Evolutionary conservation across 2,888 invertebrate species (phyloP).

Genomic region (Tinea pellionella): DNA sequence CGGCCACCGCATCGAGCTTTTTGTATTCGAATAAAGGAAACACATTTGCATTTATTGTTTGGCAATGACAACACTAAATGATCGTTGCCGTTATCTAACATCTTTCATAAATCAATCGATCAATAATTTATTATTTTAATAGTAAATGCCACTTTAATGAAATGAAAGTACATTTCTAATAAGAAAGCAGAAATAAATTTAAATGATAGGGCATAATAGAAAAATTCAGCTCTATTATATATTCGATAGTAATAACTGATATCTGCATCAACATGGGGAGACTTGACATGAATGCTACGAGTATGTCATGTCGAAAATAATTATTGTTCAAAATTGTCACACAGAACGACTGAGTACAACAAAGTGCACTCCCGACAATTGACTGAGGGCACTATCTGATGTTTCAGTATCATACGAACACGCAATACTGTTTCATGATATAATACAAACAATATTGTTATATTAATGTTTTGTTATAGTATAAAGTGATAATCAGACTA

Average conservation of each 20-base stretch:
- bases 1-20: constrained; percentile 66
- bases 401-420: neutral
- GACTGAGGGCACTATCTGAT: constrained; percentile 34
- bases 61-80: constrained; percentile 6
- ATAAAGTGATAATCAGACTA: too few relatives aligned
- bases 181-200: neutral
- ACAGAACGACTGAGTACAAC: constrained; percentile 30
- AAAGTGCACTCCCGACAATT: constrained; percentile 49
- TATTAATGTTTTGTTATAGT: too few relatives aligned
- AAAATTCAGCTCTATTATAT: neutral
- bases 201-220: neutral
- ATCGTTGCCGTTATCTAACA: neutral
- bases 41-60: constrained; percentile 14
- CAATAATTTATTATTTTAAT: neutral
- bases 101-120: neutral
- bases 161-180: neutral
- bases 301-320: constrained; percentile 8
- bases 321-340: constrained; percentile 8
- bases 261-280: constrained; percentile 10
- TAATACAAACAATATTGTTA: neutral
- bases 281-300: constrained; percentile 8
- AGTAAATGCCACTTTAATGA: too few relatives aligned
- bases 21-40: constrained; percentile 55
- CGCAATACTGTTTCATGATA: neutral
- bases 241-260: constrained; percentile 6